A percentile compares a stretch with the other conserved stretches of the same genome.
These are phyloP conservation scores for Rhinophrynus dorsalis DNA, from an alignment of 2,797 vertebrate species.

Conservation along the genomic window DNA sequence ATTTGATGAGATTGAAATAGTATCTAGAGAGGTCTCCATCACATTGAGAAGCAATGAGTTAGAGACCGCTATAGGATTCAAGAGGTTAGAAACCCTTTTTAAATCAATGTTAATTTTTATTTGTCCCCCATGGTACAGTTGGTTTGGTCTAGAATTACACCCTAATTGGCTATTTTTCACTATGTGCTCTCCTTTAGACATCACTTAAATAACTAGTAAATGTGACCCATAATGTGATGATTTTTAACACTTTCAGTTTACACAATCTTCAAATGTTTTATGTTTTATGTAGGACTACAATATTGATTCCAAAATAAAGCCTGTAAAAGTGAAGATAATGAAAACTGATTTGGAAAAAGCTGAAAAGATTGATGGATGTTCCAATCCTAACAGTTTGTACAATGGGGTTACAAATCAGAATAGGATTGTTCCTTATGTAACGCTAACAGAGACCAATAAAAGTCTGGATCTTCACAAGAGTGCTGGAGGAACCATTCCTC, in stretches of 20 bases:
- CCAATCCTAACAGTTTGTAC: conserved; percentile 52
- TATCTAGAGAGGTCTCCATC: too few relatives aligned
- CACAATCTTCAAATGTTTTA: background rate
- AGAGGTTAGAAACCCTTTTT: too few relatives aligned
- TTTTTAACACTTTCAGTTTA: background rate
- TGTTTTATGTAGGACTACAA: conserved; percentile 60
- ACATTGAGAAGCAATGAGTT: too few relatives aligned
- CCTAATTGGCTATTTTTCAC: too few relatives aligned
- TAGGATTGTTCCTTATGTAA: conserved; percentile 57
- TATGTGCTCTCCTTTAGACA: too few relatives aligned
- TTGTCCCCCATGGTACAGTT: too few relatives aligned
- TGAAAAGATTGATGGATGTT: conserved; percentile 55
- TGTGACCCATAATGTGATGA: background rate
- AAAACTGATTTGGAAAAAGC: conserved; percentile 57
- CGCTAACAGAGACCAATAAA: conserved; percentile 57
- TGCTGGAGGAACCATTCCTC: conserved; percentile 60
- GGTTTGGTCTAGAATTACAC: too few relatives aligned
- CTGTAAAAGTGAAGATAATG: conserved; percentile 56
- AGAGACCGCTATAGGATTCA: too few relatives aligned
- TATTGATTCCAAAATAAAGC: conserved; percentile 58
- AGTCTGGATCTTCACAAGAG: conserved; percentile 56
- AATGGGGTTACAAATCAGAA: conserved; percentile 43
- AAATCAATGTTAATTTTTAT: too few relatives aligned
- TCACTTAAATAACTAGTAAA: too few relatives aligned
- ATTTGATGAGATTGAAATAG: too few relatives aligned